These are phyloP conservation scores for Rhinoptilus africanus DNA, from an alignment of 2,113 vertebrate species.

Conservation along the genomic window DNA sequence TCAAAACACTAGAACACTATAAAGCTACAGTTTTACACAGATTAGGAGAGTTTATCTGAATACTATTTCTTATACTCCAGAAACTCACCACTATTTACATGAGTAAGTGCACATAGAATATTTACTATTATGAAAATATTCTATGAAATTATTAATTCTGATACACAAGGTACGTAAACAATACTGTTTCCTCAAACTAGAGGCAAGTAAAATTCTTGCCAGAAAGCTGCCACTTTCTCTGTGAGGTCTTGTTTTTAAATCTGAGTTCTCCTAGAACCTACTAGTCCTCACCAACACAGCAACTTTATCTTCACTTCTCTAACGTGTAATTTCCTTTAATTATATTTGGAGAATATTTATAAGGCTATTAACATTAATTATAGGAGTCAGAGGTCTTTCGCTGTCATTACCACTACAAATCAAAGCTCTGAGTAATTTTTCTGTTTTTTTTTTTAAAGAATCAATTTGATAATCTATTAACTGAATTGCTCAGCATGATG, in stretches of 20 bases:
- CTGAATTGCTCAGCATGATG: not conserved
- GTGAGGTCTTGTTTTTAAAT: not conserved
- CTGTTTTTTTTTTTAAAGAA: not conserved
- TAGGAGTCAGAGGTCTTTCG: not conserved
- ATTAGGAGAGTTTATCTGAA: not conserved
- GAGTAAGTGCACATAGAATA: not conserved
- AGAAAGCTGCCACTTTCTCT: not conserved
- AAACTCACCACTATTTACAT: not conserved
- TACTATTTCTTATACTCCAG: not conserved
- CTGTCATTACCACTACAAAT: not conserved
- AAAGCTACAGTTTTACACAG: not conserved
- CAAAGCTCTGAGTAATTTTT: not conserved
- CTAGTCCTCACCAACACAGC: not conserved
- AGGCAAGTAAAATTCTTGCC: not conserved
- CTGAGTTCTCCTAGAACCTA: not conserved
- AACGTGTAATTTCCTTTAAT: not conserved
- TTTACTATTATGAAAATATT: not conserved
- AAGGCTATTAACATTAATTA: constrained; percentile 9
- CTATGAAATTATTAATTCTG: not conserved
- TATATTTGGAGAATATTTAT: constrained; percentile 2
- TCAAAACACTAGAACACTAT: not conserved
- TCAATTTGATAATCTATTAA: not conserved
- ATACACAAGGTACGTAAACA: not conserved
- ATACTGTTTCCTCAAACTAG: not conserved
- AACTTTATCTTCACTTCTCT: constrained; percentile 1